A percentile compares a stretch with the other conserved stretches of the same genome.
These are phyloP conservation scores for Tipula vernalis DNA, from an alignment of 2,888 invertebrate genomes.

Conservation along the genomic window DNA sequence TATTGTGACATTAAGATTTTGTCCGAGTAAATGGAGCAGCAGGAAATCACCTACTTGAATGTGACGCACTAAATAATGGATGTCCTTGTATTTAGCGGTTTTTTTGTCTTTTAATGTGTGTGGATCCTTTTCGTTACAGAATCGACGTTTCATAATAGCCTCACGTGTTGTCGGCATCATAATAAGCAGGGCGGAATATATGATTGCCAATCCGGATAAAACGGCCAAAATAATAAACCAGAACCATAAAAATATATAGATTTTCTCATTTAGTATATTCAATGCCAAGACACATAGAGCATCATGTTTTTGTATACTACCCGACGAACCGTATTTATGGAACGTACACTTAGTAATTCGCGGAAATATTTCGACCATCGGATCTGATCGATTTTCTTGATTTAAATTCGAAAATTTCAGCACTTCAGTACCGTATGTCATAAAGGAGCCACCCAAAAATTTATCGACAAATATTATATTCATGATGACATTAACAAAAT, in stretches of 20 bases:
- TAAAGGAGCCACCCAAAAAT: slow-evolving; percentile 75
- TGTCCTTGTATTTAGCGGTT: slow-evolving; percentile 61
- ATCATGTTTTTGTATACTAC: slow-evolving; percentile 72
- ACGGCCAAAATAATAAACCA: slow-evolving; percentile 75
- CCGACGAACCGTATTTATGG: slow-evolving; percentile 83
- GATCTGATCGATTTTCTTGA: slow-evolving; percentile 72
- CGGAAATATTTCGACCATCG: slow-evolving; percentile 64
- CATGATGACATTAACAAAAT: slow-evolving; percentile 67
- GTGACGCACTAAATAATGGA: slow-evolving; percentile 60
- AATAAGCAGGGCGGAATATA: slow-evolving; percentile 69
- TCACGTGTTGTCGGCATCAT: slow-evolving; percentile 69
- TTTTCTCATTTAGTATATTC: slow-evolving; percentile 86
- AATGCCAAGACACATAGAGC: slow-evolving; percentile 78
- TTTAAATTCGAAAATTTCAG: slow-evolving; percentile 75
- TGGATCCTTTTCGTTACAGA: slow-evolving; percentile 42
- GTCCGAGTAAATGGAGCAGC: slow-evolving; percentile 67
- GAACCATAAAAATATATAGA: slow-evolving; percentile 86
- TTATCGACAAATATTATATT: slow-evolving; percentile 81
- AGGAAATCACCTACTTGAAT: slow-evolving; percentile 84
- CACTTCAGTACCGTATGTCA: slow-evolving; percentile 76
- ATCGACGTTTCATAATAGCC: slow-evolving; percentile 64
- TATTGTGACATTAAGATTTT: slow-evolving; percentile 72
- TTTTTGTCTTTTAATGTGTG: background rate
- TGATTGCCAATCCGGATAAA: slow-evolving; percentile 60
- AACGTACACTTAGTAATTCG: slow-evolving; percentile 83